Conservation (phyloP, 2,797 vertebrate species). For the Mallotus villosus region DNA sequence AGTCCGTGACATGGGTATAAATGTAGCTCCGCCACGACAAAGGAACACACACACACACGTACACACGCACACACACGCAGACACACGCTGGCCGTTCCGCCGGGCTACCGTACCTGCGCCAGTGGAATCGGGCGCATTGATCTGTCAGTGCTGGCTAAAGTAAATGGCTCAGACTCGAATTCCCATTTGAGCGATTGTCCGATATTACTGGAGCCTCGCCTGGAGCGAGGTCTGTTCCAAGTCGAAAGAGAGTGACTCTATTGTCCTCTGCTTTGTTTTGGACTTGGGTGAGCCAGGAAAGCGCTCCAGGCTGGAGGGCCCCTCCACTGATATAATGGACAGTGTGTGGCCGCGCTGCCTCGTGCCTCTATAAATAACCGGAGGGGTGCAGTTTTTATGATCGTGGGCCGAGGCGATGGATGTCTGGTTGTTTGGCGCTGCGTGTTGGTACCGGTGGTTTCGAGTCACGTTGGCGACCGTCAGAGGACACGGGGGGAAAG, state of each 20-base stretch:
- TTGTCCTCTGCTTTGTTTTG: conserved; percentile 70
- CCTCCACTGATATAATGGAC: conserved; percentile 25
- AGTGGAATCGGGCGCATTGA: conserved; percentile 58
- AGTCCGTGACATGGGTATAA: no score
- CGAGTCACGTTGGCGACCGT: no score
- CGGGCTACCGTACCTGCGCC: conserved; percentile 30
- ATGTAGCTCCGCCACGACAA: no score
- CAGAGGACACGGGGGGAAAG: neutral
- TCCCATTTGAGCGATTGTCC: conserved; percentile 68
- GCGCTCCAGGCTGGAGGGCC: conserved; percentile 2
- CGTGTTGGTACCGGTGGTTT: neutral
- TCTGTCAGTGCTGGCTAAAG: conserved; percentile 41
- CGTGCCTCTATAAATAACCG: neutral
- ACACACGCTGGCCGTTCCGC: conserved; percentile 30
- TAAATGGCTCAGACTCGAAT: conserved; percentile 68
- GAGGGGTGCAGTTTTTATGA: neutral
- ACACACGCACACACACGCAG: neutral
- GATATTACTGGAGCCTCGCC: conserved; percentile 61
- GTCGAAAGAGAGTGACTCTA: conserved; percentile 63
- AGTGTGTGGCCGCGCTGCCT: neutral
- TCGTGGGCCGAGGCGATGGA: neutral
- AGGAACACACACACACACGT: neutral
- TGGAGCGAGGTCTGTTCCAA: conserved; percentile 45
- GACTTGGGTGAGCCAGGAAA: conserved; percentile 51
- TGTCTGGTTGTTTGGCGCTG: neutral